Base-by-base conservation (phyloP, 37 sponge, comb jelly and placozoan species). In the Cladorhizidae sp. region DNA sequence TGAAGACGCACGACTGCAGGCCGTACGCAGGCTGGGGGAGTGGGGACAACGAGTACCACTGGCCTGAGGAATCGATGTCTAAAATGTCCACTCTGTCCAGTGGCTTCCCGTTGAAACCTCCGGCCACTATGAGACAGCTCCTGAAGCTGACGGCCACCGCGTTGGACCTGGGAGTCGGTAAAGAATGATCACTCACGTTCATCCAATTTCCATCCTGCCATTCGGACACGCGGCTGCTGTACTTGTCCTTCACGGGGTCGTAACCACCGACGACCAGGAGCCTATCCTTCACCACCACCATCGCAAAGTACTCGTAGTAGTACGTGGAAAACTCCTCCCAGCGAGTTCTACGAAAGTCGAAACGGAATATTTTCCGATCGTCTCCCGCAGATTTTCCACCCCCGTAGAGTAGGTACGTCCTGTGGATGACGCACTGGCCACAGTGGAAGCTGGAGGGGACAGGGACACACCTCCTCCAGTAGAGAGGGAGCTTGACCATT, bases 241-340 rank as follows among this genome's bases (percentile, higher is more conserved):
- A 85, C 49, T 57, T 52, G 37, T 85, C 79, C 63, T 35, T 59
- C 15, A 52, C 37, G 8, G 31, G 2, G 54, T 85, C 31, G 45
- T 62, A 85, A 1, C 85, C 85, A 7, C 85, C 85, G n/a, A 85
- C 38, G 17, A 85, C n/a, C 49, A 78, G 57, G 35, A 72, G 71
- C 26, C 45, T 42, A 39, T 43, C 37, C 32, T 7, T 20, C 26
- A 85, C 59, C 37, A 78, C 73, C 22, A 52, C 71, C 72, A 85
- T 71, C 3, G 85, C 78, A 61, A 85, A 85, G 38, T 57, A 78
- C 26, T 50, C 39, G 50, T 59, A 39, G 51, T 43, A 1, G 52
- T 72, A 78, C 43, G 18, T 12, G n/a, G 69, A 52, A 54, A 74
- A 61, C 37, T 38, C n/a, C 5, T 23, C 42, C 77, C 62, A 76